Base-by-base conservation (phyloP, 2,797 vertebrate species). In the Orientallactaga sibirica region DNA sequence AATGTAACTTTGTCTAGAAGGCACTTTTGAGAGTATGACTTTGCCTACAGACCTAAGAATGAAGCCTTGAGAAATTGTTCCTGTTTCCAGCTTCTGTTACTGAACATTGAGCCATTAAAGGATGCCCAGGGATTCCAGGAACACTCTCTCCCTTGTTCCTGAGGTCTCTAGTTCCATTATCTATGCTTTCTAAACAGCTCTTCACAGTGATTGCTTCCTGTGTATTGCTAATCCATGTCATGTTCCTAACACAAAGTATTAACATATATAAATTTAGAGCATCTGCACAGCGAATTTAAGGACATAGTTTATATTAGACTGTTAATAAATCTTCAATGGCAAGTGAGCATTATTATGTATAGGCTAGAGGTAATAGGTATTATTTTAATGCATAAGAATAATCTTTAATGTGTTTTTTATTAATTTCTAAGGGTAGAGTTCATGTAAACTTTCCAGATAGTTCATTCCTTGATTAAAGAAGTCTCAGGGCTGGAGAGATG, bases 381-480 rank as follows among this genome's bases (percentile, higher is more conserved):
- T n/a, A 70, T 19, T 86, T 91, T 27, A 85, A 58, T 48, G 27
- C 14, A 75, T n/a, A 48, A 48, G 48, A 48, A 48, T 48, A 48
- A 52, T 11, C n/a, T 24, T 71, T 94, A 76, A 79, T 86, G 3
- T 79, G 16, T 3, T 64, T 15, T 88, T 92, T 52, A 86, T 86
- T 81, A 52, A 80, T 78, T 68, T 55, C 52, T 80, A 94, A 87
- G 29, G 16, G 20, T 25, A 77, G 20, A 67, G 14, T 55, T 93
- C 84, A 71, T n/a, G 20, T 62, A 80, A 71, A 12, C 86, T 67
- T 92, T 86, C 5, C 25, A 80, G n/a, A 19, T 88, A 22, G 29
- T 64, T 94, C 5, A 55, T 67, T 85, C 29, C 58, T 93, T 91
- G 91, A 78, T 70, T 22, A 9, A 86, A 66, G 64, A 85, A 79